phyloP scores from a whole-genome alignment of 2,113 vertebrate genomes.

The Xiphophorus couchianus region DNA sequence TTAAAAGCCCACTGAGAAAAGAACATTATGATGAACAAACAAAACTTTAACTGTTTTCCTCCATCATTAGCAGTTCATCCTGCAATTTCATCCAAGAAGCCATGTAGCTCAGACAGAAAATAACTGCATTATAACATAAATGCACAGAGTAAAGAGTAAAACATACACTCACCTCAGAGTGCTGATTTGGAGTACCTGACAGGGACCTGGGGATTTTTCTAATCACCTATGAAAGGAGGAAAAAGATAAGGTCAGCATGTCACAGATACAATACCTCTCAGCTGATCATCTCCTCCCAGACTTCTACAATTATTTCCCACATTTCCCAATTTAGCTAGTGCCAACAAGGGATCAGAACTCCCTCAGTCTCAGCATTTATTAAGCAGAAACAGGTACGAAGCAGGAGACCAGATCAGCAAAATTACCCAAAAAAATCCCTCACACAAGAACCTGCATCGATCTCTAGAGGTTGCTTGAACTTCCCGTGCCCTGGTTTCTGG shows the following conservation, averaged over 20 bases:
- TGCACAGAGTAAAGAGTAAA: conserved; percentile 1
- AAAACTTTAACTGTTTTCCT: not conserved
- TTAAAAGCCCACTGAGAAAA: not conserved
- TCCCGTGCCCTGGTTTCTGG: conserved; percentile 13
- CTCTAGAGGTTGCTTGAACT: conserved; percentile 19
- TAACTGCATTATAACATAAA: conserved; percentile 1
- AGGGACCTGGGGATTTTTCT: conserved; percentile 64
- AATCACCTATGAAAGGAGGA: conserved; percentile 67
- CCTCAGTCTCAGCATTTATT: conserved; percentile 37
- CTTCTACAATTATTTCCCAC: conserved; percentile 48
- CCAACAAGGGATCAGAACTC: conserved; percentile 55
- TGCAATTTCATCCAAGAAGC: not conserved
- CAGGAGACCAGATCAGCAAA: conserved; percentile 52
- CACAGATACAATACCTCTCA: conserved; percentile 42
- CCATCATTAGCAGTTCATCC: not conserved
- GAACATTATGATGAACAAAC: not conserved
- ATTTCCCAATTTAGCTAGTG: conserved; percentile 36
- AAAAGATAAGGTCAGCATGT: conserved; percentile 59
- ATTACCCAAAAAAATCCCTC: conserved; percentile 17
- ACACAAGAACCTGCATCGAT: conserved; percentile 1
- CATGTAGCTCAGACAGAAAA: not conserved
- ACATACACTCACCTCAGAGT: conserved; percentile 65
- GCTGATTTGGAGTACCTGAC: conserved; percentile 65
- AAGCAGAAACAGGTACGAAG: conserved; percentile 17
- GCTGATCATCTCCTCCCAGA: conserved; percentile 46